Percentiles rank a stretch among this genome's conserved stretches.
Evolutionary conservation across 1,140 invertebrate genomes (phyloP).

Genomic region (Lasioglossum baleicum): DNA sequence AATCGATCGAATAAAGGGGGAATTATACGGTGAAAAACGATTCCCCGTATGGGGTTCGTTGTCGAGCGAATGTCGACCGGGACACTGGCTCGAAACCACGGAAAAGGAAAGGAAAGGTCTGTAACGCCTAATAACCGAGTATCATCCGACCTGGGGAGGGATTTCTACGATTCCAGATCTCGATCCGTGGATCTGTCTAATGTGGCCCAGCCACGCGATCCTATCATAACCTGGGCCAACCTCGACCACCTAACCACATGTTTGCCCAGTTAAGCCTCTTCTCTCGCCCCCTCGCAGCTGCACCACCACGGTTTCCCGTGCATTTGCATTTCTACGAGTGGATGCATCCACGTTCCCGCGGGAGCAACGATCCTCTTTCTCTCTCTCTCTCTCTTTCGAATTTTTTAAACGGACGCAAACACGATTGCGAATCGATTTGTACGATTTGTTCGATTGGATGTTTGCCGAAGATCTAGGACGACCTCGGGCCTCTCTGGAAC

Average conservation of each 20-base stretch:
- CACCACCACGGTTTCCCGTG: neutral
- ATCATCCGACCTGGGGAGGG: constrained; percentile 43
- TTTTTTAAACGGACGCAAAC: neutral
- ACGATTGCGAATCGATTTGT: neutral
- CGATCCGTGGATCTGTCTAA: constrained; percentile 69
- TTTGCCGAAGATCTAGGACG: too few relatives aligned
- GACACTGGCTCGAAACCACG: constrained; percentile 11
- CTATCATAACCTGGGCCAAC: constrained; percentile 76
- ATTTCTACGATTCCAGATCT: constrained; percentile 68
- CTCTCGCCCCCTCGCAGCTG: neutral
- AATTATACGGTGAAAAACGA: constrained; percentile 51
- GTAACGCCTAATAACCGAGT: constrained; percentile 64
- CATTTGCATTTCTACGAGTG: constrained; percentile 1
- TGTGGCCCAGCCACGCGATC: constrained; percentile 77
- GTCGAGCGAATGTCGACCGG: neutral
- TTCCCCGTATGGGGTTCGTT: neutral
- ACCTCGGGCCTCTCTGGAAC: too few relatives aligned
- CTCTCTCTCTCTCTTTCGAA: neutral
- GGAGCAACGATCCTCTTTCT: neutral
- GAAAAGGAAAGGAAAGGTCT: constrained; percentile 31
- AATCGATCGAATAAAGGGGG: constrained; percentile 16
- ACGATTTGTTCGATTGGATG: too few relatives aligned
- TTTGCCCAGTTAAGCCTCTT: constrained; percentile 66
- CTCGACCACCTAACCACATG: constrained; percentile 66
- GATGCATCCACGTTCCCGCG: neutral